phyloP scores from a whole-genome alignment of 2,888 invertebrate genomes.

The Ormyrus thymus region DNA sequence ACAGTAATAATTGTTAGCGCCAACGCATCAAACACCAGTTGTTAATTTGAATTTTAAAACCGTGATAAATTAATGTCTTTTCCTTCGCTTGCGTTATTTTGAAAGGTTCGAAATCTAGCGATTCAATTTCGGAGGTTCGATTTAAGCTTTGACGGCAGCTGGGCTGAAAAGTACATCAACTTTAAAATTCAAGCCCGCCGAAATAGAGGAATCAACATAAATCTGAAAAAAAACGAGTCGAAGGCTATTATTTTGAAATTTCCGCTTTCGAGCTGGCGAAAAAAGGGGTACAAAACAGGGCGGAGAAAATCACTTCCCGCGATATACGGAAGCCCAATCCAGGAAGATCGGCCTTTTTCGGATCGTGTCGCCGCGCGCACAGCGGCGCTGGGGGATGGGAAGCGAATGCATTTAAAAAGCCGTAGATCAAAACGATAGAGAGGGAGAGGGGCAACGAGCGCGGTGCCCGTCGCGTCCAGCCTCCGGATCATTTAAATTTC shows the following conservation, averaged over 20 bases:
- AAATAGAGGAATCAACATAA: conserved; percentile 1
- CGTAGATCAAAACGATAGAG: conserved; percentile 52
- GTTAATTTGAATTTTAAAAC: no score
- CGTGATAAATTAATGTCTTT: no score
- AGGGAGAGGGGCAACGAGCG: conserved; percentile 11
- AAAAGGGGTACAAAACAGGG: neutral
- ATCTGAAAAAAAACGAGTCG: neutral
- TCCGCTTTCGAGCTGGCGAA: neutral
- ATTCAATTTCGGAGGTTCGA: no score
- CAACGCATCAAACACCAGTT: neutral
- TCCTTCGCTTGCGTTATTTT: no score
- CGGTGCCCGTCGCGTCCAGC: conserved; percentile 17
- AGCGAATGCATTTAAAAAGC: conserved; percentile 51
- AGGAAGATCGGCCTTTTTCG: conserved; percentile 42
- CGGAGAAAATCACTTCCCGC: conserved; percentile 27
- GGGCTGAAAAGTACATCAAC: neutral
- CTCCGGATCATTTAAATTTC: conserved; percentile 55
- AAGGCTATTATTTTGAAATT: conserved; percentile 34
- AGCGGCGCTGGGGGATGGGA: neutral
- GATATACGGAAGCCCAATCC: conserved; percentile 33
- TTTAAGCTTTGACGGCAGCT: no score
- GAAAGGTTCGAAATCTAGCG: no score
- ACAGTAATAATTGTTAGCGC: conserved; percentile 3
- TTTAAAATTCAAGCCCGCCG: neutral
- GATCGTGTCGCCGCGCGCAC: conserved; percentile 20